Base-by-base conservation (phyloP, 2,113 vertebrate species). In the Cichladusa arquata region DNA sequence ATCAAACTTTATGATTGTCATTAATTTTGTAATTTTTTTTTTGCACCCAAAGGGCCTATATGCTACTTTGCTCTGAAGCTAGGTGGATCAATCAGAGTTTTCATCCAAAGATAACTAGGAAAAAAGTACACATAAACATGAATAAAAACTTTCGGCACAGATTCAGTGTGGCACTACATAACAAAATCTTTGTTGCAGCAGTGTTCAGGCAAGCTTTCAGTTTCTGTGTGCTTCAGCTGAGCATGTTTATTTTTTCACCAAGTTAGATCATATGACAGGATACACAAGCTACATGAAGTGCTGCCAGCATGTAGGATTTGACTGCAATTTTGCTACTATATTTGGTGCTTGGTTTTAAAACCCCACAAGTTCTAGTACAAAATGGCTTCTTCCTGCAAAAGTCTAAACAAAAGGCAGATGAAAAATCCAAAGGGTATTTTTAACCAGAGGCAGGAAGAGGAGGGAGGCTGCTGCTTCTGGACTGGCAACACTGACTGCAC, bases 181-280 rank as follows among this genome's bases (percentile, higher is more conserved):
- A 64, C 1, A 2, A 72, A 90, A 65, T 36, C 26, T 80, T 81
- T 54, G 48, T 31, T 45, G 66, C 44, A 58, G 66, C 45, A 51
- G 13, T 8, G 42, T 62, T 58, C 81, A 70, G 56, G 51, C 58
- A 71, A 90, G 83, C 72, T 95, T 96, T 94, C 92, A 57, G 82
- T 95, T 94, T 96, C 94, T 91, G 8, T 47, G 38, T 48, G 71
- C 74, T 86, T 92, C 80, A 90, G 74, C 79, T 90, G 66, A 94
- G 58, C 62, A 26, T 48, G 72, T 81, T 93, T 92, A 78, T 86
- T 96, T 96, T 93, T 90, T 93, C 76, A 74, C 48, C 82, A 45
- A 78, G 80, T 54, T 53, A 56, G 51, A 84, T 92, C 90, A 94
- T 81, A 77, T 94, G 94, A 96, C 92, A 93, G 90, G 92, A 96